These are phyloP conservation scores for Oxytorus armatus DNA, from an alignment of 2,888 invertebrate species.

Conservation along the genomic window DNA sequence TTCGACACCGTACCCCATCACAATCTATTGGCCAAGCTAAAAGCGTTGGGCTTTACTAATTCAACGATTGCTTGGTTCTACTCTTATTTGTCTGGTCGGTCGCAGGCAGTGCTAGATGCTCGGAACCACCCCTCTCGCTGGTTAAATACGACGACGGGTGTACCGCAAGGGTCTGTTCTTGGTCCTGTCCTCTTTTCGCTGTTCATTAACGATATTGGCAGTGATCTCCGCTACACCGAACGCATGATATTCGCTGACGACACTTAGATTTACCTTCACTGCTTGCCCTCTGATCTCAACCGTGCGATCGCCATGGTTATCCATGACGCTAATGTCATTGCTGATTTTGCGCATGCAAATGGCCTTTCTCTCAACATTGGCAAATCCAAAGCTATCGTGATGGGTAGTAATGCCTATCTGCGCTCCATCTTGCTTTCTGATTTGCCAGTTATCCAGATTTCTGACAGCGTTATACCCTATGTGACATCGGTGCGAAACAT, in stretches of 20 bases:
- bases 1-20: no score
- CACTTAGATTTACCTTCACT: slow-evolving; percentile 31
- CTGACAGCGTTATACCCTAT: not conserved
- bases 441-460: not conserved
- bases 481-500: slow-evolving; percentile 4
- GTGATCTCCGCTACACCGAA: not conserved
- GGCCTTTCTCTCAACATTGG: not conserved
- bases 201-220: not conserved
- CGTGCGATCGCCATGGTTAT: not conserved
- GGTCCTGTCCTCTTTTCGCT: not conserved
- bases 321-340: not conserved
- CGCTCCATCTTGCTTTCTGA: not conserved
- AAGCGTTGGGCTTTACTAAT: slow-evolving; percentile 3
- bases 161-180: slow-evolving; percentile 8
- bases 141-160: not conserved
- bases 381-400: not conserved
- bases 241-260: slow-evolving; percentile 41
- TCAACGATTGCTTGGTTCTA: not conserved
- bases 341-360: not conserved
- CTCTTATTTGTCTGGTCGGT: not conserved
- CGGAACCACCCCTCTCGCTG: not conserved
- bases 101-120: not conserved
- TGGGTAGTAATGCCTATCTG: slow-evolving; percentile 13
- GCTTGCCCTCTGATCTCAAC: not conserved
- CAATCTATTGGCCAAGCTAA: no score